These are phyloP conservation scores for Trematocara variabile DNA, from an alignment of 2,113 vertebrate species.

Conservation along the genomic window DNA sequence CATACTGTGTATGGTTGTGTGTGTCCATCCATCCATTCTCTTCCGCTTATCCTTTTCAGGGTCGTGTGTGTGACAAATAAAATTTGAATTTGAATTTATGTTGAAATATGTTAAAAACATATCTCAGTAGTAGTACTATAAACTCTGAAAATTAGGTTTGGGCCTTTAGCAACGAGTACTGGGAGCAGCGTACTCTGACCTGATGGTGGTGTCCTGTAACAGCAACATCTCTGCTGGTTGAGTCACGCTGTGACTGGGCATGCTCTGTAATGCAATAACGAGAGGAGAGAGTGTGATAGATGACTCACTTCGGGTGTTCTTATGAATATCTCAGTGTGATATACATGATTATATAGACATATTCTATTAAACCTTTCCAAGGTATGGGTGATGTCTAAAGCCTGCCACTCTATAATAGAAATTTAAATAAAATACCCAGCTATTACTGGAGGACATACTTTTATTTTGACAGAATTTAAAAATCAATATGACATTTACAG, in stretches of 20 bases:
- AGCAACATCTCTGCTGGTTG: slow-evolving; percentile 16
- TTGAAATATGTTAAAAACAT: background rate
- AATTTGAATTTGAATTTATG: too few relatives aligned
- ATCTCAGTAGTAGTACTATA: background rate
- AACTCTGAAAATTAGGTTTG: background rate
- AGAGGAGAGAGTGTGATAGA: slow-evolving; percentile 3
- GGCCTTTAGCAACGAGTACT: background rate
- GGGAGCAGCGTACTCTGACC: background rate
- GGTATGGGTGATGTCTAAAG: background rate
- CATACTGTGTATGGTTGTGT: too few relatives aligned
- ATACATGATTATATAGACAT: slow-evolving; percentile 31
- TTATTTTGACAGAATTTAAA: background rate
- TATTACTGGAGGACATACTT: background rate
- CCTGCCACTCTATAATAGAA: background rate
- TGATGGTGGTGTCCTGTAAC: background rate
- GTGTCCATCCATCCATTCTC: too few relatives aligned
- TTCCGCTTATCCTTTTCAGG: too few relatives aligned
- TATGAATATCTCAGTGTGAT: slow-evolving; percentile 50
- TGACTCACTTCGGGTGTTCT: slow-evolving; percentile 54
- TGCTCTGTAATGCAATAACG: slow-evolving; percentile 32
- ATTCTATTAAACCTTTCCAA: background rate
- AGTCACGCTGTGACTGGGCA: slow-evolving; percentile 35
- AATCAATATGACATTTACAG: background rate
- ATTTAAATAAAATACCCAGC: background rate
- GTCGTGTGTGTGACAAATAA: too few relatives aligned